Conservation (phyloP, 2,113 vertebrate species). For the Pelodiscus sinensis region DNA sequence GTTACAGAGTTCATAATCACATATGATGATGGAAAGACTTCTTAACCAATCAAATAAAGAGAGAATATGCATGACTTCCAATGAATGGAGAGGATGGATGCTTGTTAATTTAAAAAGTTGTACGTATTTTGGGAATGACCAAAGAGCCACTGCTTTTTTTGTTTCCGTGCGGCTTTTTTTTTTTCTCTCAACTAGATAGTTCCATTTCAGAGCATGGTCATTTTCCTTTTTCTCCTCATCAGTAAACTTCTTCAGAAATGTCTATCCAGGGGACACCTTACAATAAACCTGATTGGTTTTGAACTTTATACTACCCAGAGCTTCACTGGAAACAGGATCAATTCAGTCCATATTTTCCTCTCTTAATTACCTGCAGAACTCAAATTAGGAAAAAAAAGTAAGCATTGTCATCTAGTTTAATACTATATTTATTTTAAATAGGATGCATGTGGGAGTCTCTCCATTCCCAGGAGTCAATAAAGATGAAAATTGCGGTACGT, state of each 20-base stretch:
- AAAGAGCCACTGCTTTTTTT: too few relatives aligned
- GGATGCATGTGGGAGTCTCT: not conserved
- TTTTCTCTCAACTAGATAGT: not conserved
- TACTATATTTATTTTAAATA: not conserved
- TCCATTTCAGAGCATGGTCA: not conserved
- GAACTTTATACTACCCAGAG: not conserved
- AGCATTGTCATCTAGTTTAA: not conserved
- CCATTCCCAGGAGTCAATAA: not conserved
- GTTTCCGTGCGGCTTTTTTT: too few relatives aligned
- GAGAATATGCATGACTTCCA: too few relatives aligned
- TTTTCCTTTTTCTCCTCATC: not conserved
- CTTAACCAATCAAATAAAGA: too few relatives aligned
- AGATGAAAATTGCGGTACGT: not conserved
- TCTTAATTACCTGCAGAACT: not conserved
- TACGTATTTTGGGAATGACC: too few relatives aligned
- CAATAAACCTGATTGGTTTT: not conserved
- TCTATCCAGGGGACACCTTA: not conserved
- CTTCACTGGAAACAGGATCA: not conserved
- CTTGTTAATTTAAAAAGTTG: too few relatives aligned
- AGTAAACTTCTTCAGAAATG: not conserved
- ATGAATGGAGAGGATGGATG: too few relatives aligned
- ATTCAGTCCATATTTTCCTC: not conserved
- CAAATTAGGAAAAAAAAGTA: not conserved
- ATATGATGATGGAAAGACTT: too few relatives aligned
- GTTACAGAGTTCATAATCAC: too few relatives aligned